These are phyloP conservation scores for Diogma glabrata DNA, from an alignment of 2,888 invertebrate genomes.

Conservation along the genomic window DNA sequence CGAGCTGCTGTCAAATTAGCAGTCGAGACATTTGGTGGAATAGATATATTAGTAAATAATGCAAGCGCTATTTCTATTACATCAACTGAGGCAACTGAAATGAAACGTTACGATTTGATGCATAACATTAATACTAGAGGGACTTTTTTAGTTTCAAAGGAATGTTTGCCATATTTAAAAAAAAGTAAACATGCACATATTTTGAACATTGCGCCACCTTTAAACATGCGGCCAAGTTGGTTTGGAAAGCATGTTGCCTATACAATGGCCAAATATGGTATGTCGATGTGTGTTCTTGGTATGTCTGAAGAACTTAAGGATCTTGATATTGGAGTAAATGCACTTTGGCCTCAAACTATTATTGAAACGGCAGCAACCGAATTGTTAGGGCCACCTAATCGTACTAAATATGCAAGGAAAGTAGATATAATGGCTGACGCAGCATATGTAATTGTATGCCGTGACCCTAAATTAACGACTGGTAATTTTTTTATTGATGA, in stretches of 20 bases:
- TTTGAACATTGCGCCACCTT: conserved; percentile 87
- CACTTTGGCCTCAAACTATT: conserved; percentile 91
- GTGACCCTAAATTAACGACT: conserved; percentile 64
- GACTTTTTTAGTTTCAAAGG: conserved; percentile 85
- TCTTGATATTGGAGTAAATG: conserved; percentile 82
- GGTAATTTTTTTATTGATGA: conserved; percentile 94
- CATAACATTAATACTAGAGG: conserved; percentile 88
- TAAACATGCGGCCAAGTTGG: conserved; percentile 83
- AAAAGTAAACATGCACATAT: conserved; percentile 88
- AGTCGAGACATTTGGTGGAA: conserved; percentile 77
- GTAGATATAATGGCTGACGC: conserved; percentile 36
- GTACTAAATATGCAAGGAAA: conserved; percentile 30
- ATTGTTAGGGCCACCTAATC: conserved; percentile 56
- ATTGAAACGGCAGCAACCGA: conserved; percentile 90
- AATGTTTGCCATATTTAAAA: conserved; percentile 75
- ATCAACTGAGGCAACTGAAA: conserved; percentile 70
- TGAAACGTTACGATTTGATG: conserved; percentile 97
- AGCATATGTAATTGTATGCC: conserved; percentile 35
- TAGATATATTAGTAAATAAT: conserved; percentile 91
- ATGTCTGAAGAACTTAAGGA: conserved; percentile 86
- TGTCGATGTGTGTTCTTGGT: conserved; percentile 96
- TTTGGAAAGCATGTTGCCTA: conserved; percentile 85
- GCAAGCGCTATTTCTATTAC: conserved; percentile 89
- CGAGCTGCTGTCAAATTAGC: conserved; percentile 52
- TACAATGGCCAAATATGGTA: conserved; percentile 97